Percentiles rank a stretch among this genome's conserved stretches.
Conservation (phyloP, 2,888 invertebrate species). For the Pecten maximus region DNA sequence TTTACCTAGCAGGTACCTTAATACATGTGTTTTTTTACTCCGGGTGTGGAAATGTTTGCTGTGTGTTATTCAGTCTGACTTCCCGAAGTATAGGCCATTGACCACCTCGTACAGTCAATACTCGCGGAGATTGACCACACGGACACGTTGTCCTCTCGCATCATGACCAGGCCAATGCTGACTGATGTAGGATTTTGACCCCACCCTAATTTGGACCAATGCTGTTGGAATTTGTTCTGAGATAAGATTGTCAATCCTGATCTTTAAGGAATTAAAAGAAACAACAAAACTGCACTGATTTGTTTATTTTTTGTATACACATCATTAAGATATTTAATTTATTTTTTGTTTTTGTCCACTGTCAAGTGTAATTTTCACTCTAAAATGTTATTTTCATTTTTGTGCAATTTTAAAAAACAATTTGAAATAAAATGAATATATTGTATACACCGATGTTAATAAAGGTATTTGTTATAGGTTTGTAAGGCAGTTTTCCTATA, state of each 20-base stretch:
- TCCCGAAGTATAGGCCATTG: neutral
- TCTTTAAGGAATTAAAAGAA: neutral
- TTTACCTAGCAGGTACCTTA: neutral
- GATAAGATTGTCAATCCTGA: neutral
- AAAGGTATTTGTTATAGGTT: too few species aligned
- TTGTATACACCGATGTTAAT: too few species aligned
- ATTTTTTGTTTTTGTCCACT: too few species aligned
- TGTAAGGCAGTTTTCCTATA: too few species aligned
- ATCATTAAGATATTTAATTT: neutral
- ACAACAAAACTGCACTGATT: neutral
- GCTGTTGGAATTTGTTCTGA: neutral
- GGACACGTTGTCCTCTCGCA: neutral
- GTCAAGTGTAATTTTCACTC: too few species aligned
- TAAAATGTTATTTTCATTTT: too few species aligned
- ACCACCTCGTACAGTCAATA: neutral
- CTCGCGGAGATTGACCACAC: neutral
- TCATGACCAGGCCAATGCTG: neutral
- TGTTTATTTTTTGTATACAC: neutral
- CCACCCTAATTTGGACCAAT: neutral
- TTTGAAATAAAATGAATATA: too few species aligned
- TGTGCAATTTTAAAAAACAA: too few species aligned
- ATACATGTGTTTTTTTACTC: neutral
- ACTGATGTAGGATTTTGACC: slow-evolving; percentile 8
- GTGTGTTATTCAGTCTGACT: neutral
- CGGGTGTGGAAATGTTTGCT: neutral